A percentile compares a stretch with the other conserved stretches of the same genome.
Evolutionary conservation across 2,888 invertebrate species (phyloP).

Genomic region (Ophonus ardosiacus): DNA sequence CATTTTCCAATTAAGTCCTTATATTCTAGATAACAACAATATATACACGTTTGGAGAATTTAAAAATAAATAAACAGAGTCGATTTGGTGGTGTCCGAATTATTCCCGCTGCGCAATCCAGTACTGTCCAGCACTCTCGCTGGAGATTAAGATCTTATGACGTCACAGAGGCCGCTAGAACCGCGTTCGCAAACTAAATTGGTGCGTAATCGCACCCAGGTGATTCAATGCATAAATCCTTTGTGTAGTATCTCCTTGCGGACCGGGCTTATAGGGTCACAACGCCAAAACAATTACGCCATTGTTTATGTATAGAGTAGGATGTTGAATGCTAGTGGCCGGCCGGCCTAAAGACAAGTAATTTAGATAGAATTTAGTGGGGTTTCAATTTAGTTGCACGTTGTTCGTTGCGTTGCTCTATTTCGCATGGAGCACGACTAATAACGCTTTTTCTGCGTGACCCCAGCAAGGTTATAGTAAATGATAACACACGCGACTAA

Average conservation of each 20-base stretch:
- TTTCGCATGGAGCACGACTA: neutral
- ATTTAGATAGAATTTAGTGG: slow-evolving; percentile 59
- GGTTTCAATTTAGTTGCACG: slow-evolving; percentile 53
- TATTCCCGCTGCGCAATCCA: neutral
- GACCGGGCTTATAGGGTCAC: slow-evolving; percentile 58
- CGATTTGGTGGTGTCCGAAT: neutral
- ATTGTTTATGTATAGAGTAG: slow-evolving; percentile 59
- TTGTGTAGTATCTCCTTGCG: slow-evolving; percentile 49
- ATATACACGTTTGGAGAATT: no score
- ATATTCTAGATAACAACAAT: no score
- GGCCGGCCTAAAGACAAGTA: slow-evolving; percentile 20
- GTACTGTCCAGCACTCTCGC: slow-evolving; percentile 1
- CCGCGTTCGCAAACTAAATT: slow-evolving; percentile 55
- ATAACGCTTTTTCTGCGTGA: slow-evolving; percentile 21
- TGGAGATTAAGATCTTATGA: slow-evolving; percentile 49
- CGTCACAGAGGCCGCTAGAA: slow-evolving; percentile 34
- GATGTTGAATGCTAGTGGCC: neutral
- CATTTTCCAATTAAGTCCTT: no score
- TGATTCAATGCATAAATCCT: slow-evolving; percentile 62
- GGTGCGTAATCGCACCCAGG: slow-evolving; percentile 62
- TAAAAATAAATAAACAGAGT: neutral
- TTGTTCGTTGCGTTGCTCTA: neutral
- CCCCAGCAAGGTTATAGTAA: neutral
- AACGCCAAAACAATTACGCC: slow-evolving; percentile 59
- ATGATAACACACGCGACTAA: neutral